Evolutionary conservation across 2,888 invertebrate genomes (phyloP), one percentile per base, ranked within the genome.

Genomic region (Gasteruption jaculator): DNA sequence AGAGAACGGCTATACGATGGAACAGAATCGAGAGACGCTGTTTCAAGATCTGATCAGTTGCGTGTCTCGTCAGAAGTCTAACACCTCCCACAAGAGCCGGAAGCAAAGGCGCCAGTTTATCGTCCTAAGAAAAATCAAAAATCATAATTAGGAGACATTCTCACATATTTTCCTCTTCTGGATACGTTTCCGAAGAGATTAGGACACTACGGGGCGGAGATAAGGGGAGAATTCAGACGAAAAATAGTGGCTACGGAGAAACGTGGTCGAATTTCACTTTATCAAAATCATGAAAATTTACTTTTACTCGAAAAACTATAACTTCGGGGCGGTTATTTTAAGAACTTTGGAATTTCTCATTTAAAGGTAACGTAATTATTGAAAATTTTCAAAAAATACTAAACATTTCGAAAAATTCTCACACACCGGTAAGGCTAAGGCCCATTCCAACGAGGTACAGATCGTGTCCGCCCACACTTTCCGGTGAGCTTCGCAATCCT

Each of bases 401-500:
- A 11, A 4, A 3, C 2, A 4, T 12, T 3, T 4, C 3, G 3
- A 31, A 14, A 22, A 29, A 10, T 5, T 11, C 10, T 25, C 11
- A 54, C 54, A 59, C 49, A 70, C 71, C 27, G 83, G 76, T 57
- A 86, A 75, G 5, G 81, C 78, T 16, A 82, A 71, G 8, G 82
- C 76, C 53, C 92, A 75, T 63, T 92, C 91, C 64, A 94, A 80
- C 50, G 89, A 85, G 15, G 89, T 87, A 65, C 86, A 85, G 54
- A 94, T 76, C 56, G 91, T 83, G 68, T 93, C 91, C 19, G 89
- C 85, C 74, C 91, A 83, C 14, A 91, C 87, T 41, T 82, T 81
- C 46, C 87, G 78, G 62, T 86, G 88, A 12, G 91, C 89, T 61
- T 92, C 92, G 38, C 85, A 83, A 66, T 94, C 92, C 78, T 88